phyloP scores from a whole-genome alignment of 2,888 invertebrate genomes.

The Apodemia duryi region DNA sequence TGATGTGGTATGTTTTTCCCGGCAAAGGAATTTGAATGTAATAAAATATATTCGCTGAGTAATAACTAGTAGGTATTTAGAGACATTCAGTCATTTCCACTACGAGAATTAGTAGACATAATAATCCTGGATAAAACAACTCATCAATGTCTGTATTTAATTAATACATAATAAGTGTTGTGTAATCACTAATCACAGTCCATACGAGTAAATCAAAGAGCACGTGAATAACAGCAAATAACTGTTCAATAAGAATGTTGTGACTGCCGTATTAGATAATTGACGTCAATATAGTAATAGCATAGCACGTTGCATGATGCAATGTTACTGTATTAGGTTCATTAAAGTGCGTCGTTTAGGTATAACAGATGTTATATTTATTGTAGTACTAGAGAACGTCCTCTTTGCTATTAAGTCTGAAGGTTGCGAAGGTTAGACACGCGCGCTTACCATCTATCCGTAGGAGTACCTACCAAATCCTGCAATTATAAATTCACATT shows the following conservation, averaged over 20 bases:
- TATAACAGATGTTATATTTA: neutral
- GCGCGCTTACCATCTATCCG: neutral
- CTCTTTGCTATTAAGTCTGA: neutral
- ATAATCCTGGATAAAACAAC: neutral
- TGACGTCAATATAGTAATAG: constrained; percentile 8
- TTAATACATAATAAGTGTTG: neutral
- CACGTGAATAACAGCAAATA: constrained; percentile 8
- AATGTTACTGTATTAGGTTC: neutral
- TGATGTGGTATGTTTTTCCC: no score
- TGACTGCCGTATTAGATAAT: constrained; percentile 15
- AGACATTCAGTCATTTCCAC: no score
- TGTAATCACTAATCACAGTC: neutral
- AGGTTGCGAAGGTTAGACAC: constrained; percentile 8
- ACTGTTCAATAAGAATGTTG: constrained; percentile 13
- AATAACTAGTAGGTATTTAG: no score
- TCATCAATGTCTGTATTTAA: neutral
- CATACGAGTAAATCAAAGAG: neutral
- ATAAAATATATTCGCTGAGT: no score
- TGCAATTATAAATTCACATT: no score
- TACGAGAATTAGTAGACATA: neutral
- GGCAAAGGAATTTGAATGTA: no score
- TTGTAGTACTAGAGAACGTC: neutral
- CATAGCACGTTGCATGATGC: neutral
- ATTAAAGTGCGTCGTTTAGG: neutral
- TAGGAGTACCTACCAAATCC: neutral